Percentiles rank a stretch among this genome's conserved stretches.
These are phyloP conservation scores for Ahaetulla prasina DNA, from an alignment of 2,113 vertebrate species.

Conservation along the genomic window DNA sequence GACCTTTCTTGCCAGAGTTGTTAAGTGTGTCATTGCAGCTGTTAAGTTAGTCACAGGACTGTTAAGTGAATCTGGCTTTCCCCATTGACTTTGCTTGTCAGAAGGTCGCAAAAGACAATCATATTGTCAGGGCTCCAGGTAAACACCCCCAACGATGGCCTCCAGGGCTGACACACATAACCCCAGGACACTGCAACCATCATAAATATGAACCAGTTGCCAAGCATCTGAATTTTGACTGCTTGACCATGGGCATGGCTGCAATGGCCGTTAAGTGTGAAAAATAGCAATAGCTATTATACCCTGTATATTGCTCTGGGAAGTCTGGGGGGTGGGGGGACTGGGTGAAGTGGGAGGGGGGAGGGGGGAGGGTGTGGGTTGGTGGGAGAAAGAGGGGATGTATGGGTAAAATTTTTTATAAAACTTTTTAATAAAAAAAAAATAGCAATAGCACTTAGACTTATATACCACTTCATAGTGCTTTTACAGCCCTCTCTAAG, in stretches of 20 bases:
- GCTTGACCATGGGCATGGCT: neutral
- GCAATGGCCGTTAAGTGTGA: neutral
- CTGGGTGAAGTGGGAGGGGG: too few relatives aligned
- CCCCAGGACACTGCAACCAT: neutral
- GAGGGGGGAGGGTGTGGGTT: too few relatives aligned
- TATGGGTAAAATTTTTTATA: too few relatives aligned
- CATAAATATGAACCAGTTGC: neutral
- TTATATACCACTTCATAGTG: too few relatives aligned
- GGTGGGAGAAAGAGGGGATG: too few relatives aligned
- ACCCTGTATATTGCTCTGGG: too few relatives aligned
- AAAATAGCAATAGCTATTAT: neutral
- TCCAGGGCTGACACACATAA: neutral
- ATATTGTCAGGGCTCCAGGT: too few relatives aligned
- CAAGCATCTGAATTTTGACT: neutral
- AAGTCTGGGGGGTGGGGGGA: too few relatives aligned
- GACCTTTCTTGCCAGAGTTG: neutral
- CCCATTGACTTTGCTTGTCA: neutral
- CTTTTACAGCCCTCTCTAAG: too few relatives aligned
- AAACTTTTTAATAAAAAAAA: too few relatives aligned
- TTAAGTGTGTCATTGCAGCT: neutral
- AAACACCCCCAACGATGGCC: too few relatives aligned
- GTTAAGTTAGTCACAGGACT: neutral
- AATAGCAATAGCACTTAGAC: too few relatives aligned
- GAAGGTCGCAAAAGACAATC: neutral
- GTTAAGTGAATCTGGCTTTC: neutral